phyloP scores from a whole-genome alignment of 1,140 invertebrate species.

The Galleria mellonella region DNA sequence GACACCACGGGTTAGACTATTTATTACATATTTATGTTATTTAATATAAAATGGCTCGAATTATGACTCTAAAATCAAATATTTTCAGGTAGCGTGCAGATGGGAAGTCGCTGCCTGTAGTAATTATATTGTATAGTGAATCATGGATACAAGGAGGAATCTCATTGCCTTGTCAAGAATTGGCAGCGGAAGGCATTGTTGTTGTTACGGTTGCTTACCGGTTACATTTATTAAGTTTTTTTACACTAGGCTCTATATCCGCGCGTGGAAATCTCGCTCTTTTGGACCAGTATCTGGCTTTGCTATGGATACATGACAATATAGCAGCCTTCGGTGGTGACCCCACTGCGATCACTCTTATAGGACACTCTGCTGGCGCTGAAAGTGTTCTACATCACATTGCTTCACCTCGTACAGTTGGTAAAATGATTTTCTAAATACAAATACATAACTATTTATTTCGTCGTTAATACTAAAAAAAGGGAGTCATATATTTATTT shows the following conservation, averaged over 20 bases:
- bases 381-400: conserved; percentile 77
- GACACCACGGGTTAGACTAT: conserved; percentile 44
- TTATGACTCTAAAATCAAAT: too few species aligned
- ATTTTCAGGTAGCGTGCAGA: conserved; percentile 72
- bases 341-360: conserved; percentile 78
- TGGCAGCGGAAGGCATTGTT: conserved; percentile 79
- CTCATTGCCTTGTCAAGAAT: conserved; percentile 76
- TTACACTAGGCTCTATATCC: conserved; percentile 76
- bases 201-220: conserved; percentile 80
- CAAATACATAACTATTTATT: too few species aligned
- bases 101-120: conserved; percentile 74
- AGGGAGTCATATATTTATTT: too few species aligned
- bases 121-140: conserved; percentile 77
- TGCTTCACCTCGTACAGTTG: conserved; percentile 76
- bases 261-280: conserved; percentile 82
- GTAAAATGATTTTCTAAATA: conserved; percentile 41
- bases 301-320: conserved; percentile 83
- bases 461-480: too few species aligned
- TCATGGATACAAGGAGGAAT: conserved; percentile 49
- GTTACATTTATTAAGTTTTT: conserved; percentile 81
- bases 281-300: conserved; percentile 81
- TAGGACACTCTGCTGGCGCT: conserved; percentile 81
- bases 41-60: too few species aligned
- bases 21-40: background rate
- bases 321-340: conserved; percentile 84